Conservation (phyloP, 2,888 invertebrate genomes). For the Anoplius nigerrimus region DNA sequence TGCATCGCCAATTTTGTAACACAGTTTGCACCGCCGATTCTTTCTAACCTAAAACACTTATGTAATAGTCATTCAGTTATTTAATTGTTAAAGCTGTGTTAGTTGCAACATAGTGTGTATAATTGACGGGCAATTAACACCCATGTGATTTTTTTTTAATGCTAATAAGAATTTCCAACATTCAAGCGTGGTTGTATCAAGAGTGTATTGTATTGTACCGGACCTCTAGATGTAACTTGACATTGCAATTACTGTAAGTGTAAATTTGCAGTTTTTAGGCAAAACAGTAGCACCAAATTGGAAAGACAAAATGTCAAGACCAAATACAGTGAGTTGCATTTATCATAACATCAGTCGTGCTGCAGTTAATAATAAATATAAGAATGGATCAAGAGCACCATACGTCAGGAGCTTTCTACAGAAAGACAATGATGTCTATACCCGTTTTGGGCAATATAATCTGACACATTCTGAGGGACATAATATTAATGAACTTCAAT, state of each 20-base stretch:
- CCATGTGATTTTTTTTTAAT: background rate
- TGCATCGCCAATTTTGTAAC: conserved; percentile 12
- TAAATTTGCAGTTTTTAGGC: conserved; percentile 40
- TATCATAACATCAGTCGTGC: conserved; percentile 14
- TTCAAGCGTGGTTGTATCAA: too few species aligned
- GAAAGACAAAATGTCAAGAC: background rate
- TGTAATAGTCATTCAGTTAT: conserved; percentile 50
- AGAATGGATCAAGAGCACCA: too few species aligned
- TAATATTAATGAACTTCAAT: too few species aligned
- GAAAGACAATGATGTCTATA: too few species aligned
- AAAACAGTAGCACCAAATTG: conserved; percentile 14
- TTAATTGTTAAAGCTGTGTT: background rate
- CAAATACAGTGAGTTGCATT: background rate
- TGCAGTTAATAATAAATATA: too few species aligned
- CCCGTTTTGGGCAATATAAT: too few species aligned
- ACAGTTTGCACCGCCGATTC: conserved; percentile 8
- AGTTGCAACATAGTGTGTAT: background rate
- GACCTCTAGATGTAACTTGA: too few species aligned
- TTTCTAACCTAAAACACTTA: conserved; percentile 60
- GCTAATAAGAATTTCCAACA: background rate
- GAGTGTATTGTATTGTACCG: too few species aligned
- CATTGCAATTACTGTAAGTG: background rate
- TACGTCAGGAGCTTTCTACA: too few species aligned
- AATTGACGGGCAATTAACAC: background rate
- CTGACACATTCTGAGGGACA: too few species aligned